Conservation (phyloP, 2,888 invertebrate species). For the Mimumesa dahlbomi region DNA sequence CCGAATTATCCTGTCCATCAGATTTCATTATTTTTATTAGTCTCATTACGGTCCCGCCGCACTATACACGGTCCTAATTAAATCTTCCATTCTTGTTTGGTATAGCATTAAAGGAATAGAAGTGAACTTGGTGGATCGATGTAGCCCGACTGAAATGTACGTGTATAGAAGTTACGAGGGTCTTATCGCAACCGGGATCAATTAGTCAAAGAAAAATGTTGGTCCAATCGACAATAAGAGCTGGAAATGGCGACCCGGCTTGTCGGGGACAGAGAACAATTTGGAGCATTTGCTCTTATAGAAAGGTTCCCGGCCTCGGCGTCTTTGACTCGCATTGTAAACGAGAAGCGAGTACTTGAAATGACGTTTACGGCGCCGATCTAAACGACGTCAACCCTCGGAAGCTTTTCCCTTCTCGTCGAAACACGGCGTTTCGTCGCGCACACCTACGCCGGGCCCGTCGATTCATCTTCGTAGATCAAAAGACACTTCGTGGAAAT, state of each 20-base stretch:
- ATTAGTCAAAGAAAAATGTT: slow-evolving; percentile 5
- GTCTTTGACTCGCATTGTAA: slow-evolving; percentile 44
- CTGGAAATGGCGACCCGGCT: not conserved
- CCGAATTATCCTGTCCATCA: too few species aligned
- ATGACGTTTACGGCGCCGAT: slow-evolving; percentile 50
- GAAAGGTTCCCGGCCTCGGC: not conserved
- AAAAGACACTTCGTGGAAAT: slow-evolving; percentile 77
- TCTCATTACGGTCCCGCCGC: too few species aligned
- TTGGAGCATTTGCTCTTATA: slow-evolving; percentile 4
- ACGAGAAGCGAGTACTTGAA: slow-evolving; percentile 28
- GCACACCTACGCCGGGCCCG: slow-evolving; percentile 45
- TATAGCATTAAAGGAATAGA: too few species aligned
- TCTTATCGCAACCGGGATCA: not conserved
- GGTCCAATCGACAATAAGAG: not conserved
- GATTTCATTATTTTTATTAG: too few species aligned
- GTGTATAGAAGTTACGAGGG: too few species aligned
- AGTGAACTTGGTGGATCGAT: too few species aligned
- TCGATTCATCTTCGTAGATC: slow-evolving; percentile 77
- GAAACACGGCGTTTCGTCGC: slow-evolving; percentile 17
- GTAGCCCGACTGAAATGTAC: too few species aligned
- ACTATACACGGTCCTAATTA: too few species aligned
- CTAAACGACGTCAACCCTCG: slow-evolving; percentile 36
- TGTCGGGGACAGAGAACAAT: slow-evolving; percentile 14
- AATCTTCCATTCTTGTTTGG: too few species aligned
- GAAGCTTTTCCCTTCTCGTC: slow-evolving; percentile 23